phyloP scores from a whole-genome alignment of 1,140 invertebrate species.

The Platorchestia sp. region DNA sequence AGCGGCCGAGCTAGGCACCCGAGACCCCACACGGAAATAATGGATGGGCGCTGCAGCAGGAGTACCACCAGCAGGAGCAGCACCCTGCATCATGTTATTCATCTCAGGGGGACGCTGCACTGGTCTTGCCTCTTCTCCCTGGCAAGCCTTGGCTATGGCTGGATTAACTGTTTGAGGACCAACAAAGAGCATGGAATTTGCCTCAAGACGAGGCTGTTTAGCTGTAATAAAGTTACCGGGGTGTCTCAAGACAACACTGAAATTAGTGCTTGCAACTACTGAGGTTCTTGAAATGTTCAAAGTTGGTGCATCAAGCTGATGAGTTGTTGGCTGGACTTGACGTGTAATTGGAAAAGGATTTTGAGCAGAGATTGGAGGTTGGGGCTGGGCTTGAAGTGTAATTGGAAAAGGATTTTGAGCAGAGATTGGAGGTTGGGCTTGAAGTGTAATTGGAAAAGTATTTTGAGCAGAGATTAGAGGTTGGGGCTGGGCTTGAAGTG shows the following conservation, averaged over 20 bases:
- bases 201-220: background rate
- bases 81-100: conserved; percentile 50
- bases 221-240: background rate
- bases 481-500: background rate
- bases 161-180: background rate
- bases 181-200: background rate
- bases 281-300: background rate
- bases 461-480: too few relatives aligned
- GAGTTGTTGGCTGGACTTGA: too few relatives aligned
- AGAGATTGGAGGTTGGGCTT: too few relatives aligned
- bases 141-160: conserved; percentile 21
- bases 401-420: too few relatives aligned
- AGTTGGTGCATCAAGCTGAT: background rate
- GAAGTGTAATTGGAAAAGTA: too few relatives aligned
- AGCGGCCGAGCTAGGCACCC: conserved; percentile 57
- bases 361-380: too few relatives aligned
- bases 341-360: too few relatives aligned
- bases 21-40: conserved; percentile 63
- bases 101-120: conserved; percentile 60
- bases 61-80: conserved; percentile 49
- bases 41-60: conserved; percentile 63
- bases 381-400: too few relatives aligned
- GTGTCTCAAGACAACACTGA: background rate
- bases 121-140: conserved; percentile 60
- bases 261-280: background rate